Evolutionary conservation across 2,113 vertebrate genomes (phyloP), one percentile per base, ranked within the genome.

Genomic region (Zootoca vivipara): DNA sequence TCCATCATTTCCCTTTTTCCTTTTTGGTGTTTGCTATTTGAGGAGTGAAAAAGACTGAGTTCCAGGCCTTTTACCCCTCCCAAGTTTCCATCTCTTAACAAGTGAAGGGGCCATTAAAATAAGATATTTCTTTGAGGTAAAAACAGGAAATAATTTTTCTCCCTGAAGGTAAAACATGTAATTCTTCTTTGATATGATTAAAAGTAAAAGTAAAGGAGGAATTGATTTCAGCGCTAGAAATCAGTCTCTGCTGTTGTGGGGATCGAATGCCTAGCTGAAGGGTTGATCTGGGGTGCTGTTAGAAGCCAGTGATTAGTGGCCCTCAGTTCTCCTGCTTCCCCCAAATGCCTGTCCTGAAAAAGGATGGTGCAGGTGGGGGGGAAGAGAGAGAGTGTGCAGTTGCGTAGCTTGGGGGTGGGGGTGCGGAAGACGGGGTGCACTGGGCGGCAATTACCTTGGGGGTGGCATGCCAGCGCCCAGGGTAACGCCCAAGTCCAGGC

Each of bases 171-270:
- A 84, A 72, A 84, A 72, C 74, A 79, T 78, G 82, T 89, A 85
- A 89, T 84, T 84, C 82, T 89, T 79, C 82, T 84, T 82, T 26
- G 10, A 64, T 62, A 72, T 85, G 87, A 89, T 89, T 84, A 89
- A 83, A 89, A 89, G 87, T 79, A 89, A 84, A 65, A 78, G 87
- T 26, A 28, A 70, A 46, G 87, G 82, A 52, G 28, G 75, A 26
- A 84, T 79, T 72, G 74, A 79, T 89, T 89, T 89, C 82, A 72
- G 82, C 74, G 87, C 42, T 84, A 85, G 84, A 89, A 89, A 89
- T 89, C 87, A 84, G 74, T 4, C 33, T 28, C 73, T 7, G n/a
- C 22, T 52, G 40, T 83, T 33, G 38, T 16, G 72, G 13, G 67
- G 46, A 78, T 56, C 5, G 40, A 38, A 58, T 2, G 18, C 80